These are phyloP conservation scores for Maniola hyperantus DNA, from an alignment of 2,888 invertebrate species.

Conservation along the genomic window DNA sequence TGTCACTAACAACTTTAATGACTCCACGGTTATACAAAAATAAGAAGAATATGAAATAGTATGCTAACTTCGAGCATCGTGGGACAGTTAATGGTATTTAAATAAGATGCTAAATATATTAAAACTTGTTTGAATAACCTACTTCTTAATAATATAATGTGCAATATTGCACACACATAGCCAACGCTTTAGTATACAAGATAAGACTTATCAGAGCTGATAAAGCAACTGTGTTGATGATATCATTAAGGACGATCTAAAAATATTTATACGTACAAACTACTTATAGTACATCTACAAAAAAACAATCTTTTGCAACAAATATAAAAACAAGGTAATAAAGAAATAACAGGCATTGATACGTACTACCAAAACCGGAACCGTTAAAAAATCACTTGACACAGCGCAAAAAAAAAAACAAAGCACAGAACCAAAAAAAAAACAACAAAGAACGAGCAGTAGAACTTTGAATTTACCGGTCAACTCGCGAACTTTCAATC, in stretches of 20 bases:
- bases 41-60: neutral
- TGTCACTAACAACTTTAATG: neutral
- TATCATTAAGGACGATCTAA: constrained; percentile 53
- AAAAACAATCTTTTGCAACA: constrained; percentile 37
- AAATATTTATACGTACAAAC: constrained; percentile 49
- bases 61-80: neutral
- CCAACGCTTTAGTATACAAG: constrained; percentile 51
- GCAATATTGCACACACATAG: constrained; percentile 58
- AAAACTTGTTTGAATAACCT: constrained; percentile 1
- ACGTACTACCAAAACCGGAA: constrained; percentile 68
- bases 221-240: constrained; percentile 76
- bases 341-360: constrained; percentile 45
- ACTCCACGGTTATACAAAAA: neutral
- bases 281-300: constrained; percentile 42
- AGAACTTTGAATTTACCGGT: constrained; percentile 58
- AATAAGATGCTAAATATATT: neutral
- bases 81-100: neutral
- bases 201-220: constrained; percentile 73
- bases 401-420: constrained; percentile 53
- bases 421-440: constrained; percentile 47
- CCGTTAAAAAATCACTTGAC: constrained; percentile 63
- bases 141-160: constrained; percentile 48
- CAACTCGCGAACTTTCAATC: constrained; percentile 66
- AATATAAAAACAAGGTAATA: constrained; percentile 46
- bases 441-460: constrained; percentile 46